These are phyloP conservation scores for Eonycteris spelaea DNA, from an alignment of 2,113 vertebrate genomes.

Conservation along the genomic window DNA sequence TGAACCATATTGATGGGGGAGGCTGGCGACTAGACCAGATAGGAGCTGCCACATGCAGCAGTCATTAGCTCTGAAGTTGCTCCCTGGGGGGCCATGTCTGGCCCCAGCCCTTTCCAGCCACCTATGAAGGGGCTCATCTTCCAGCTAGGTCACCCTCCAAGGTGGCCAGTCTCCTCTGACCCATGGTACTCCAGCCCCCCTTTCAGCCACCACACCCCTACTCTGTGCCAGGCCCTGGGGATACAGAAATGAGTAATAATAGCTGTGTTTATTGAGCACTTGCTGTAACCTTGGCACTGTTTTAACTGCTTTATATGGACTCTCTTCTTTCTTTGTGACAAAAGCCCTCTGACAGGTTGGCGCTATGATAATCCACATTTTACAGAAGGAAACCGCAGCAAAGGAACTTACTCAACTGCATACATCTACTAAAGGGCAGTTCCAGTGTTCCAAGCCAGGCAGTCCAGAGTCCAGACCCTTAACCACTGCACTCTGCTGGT, in stretches of 20 bases:
- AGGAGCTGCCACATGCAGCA: conserved; percentile 75
- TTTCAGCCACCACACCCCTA: conserved; percentile 1
- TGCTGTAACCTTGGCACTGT: neutral
- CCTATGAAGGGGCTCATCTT: conserved; percentile 5
- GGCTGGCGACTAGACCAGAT: conserved; percentile 76
- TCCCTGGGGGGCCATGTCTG: neutral
- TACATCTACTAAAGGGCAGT: neutral
- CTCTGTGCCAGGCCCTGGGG: neutral
- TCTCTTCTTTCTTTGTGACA: conserved; percentile 4
- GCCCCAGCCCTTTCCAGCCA: neutral
- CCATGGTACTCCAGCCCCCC: neutral
- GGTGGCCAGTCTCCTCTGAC: neutral
- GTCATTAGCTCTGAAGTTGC: conserved; percentile 80
- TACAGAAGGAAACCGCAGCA: neutral
- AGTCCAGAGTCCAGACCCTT: neutral
- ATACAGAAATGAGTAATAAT: conserved; percentile 7
- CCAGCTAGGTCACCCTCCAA: neutral
- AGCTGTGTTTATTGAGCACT: conserved; percentile 41
- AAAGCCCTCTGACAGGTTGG: neutral
- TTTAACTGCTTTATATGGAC: neutral
- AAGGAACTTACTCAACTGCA: neutral
- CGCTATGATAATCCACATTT: neutral
- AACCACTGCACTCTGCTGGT: neutral
- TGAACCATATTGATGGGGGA: conserved; percentile 82
- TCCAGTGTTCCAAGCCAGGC: neutral